Evolutionary conservation across 2,113 vertebrate genomes (phyloP).

Genomic region (Telmatochromis bifrenatus): DNA sequence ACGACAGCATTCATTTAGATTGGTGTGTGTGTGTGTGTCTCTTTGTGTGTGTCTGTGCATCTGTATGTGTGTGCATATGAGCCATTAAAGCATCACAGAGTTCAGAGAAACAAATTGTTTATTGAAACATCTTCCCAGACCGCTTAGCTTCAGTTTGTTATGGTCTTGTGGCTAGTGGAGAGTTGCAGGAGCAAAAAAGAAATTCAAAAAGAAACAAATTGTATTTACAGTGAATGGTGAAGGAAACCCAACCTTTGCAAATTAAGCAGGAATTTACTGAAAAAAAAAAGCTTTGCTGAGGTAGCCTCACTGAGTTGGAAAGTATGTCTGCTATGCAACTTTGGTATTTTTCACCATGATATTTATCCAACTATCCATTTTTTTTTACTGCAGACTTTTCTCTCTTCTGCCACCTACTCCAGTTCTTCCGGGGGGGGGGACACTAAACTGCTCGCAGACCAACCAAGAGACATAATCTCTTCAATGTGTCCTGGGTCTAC

Average conservation of each 20-base stretch:
- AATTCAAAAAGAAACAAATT: constrained; percentile 1
- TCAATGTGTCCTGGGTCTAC: background rate
- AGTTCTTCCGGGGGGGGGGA: background rate
- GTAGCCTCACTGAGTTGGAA: background rate
- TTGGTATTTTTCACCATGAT: background rate
- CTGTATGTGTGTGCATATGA: constrained; percentile 1
- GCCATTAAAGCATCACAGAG: constrained; percentile 19
- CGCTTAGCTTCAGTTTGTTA: constrained; percentile 46
- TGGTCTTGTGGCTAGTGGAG: constrained; percentile 15
- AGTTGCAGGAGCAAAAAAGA: constrained; percentile 10
- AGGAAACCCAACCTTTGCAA: constrained; percentile 1
- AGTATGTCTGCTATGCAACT: background rate
- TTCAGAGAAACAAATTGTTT: constrained; percentile 44
- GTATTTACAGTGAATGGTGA: background rate
- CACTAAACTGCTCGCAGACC: background rate
- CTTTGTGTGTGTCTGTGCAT: background rate
- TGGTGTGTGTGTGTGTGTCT: background rate
- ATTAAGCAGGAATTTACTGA: background rate
- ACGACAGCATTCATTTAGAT: constrained; percentile 7
- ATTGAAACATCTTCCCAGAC: constrained; percentile 51
- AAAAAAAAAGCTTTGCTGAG: background rate
- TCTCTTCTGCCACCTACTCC: background rate
- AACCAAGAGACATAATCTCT: background rate
- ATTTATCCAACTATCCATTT: background rate
- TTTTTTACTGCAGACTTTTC: background rate